A percentile compares a stretch with the other conserved stretches of the same genome.
Conservation (phyloP, 2,113 vertebrate genomes). For the Polypterus senegalus region DNA sequence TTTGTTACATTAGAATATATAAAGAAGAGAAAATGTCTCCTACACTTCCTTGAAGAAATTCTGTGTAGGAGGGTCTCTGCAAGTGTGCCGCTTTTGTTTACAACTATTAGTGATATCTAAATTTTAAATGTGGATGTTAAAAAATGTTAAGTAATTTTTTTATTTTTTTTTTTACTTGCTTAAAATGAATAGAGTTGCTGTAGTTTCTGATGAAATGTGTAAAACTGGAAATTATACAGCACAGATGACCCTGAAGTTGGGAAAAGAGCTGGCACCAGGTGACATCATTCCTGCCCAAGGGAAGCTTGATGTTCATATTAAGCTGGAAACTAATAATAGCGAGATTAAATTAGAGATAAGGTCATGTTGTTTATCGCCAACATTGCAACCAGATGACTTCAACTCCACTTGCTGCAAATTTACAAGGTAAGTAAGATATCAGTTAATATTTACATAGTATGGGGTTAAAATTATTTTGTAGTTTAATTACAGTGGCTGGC, state of each 20-base stretch:
- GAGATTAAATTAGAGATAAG: conserved; percentile 35
- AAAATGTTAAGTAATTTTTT: background rate
- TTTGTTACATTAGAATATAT: too few relatives aligned
- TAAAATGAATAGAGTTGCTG: conserved; percentile 10
- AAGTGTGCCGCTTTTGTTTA: too few relatives aligned
- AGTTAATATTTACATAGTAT: too few relatives aligned
- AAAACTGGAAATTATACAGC: conserved; percentile 49
- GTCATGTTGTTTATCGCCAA: conserved; percentile 46
- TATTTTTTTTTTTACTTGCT: conserved; percentile 25
- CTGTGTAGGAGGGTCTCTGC: too few relatives aligned
- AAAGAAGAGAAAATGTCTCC: too few relatives aligned
- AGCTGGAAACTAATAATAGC: conserved; percentile 46
- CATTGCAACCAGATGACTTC: conserved; percentile 15
- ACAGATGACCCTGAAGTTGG: conserved; percentile 42
- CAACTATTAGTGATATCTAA: too few relatives aligned
- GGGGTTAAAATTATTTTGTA: too few relatives aligned
- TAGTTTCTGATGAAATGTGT: conserved; percentile 45
- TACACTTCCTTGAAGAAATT: too few relatives aligned
- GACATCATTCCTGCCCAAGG: conserved; percentile 14
- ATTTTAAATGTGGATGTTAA: too few relatives aligned
- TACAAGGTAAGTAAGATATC: conserved; percentile 28
- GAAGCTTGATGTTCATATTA: conserved; percentile 36
- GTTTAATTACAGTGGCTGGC: too few relatives aligned
- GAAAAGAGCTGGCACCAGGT: conserved; percentile 19
- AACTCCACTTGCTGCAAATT: conserved; percentile 44